Evolutionary conservation across 2,888 invertebrate species (phyloP).

Genomic region (Cataglyphis cursor): DNA sequence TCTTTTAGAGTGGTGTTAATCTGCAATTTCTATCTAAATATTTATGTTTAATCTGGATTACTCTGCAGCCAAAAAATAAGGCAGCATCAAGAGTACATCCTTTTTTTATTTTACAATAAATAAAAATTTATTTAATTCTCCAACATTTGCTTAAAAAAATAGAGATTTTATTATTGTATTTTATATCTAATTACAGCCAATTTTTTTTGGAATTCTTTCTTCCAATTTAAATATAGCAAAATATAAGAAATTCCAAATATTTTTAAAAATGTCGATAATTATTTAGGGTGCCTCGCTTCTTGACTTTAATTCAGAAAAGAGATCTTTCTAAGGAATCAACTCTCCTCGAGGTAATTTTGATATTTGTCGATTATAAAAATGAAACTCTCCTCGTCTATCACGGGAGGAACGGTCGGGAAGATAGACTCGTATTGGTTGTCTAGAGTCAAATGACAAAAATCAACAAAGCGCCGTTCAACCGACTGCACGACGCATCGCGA

Average conservation of each 20-base stretch:
- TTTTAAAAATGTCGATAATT: not conserved
- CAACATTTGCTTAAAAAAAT: not conserved
- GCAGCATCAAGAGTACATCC: not conserved
- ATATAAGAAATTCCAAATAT: not conserved
- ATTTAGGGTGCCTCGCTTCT: not conserved
- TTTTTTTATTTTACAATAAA: not conserved
- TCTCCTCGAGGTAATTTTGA: constrained; percentile 23
- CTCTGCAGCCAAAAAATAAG: not conserved
- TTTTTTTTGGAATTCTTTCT: not conserved
- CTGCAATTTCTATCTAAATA: constrained; percentile 15
- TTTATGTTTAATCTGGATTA: not conserved
- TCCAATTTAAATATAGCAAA: not conserved
- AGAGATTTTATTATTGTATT: not conserved
- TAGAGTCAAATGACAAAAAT: constrained; percentile 81
- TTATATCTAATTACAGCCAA: not conserved
- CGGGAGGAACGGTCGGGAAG: constrained; percentile 54
- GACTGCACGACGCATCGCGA: constrained; percentile 67
- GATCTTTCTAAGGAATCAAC: not conserved
- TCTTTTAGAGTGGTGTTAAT: not conserved
- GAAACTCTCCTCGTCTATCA: constrained; percentile 22
- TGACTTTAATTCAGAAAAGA: not conserved
- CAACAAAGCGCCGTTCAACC: constrained; percentile 75
- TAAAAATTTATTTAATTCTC: not conserved
- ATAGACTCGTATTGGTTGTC: constrained; percentile 53
- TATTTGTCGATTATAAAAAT: constrained; percentile 51